Percentiles rank a stretch among this genome's conserved stretches.
These are phyloP conservation scores for Alligator sinensis DNA, from an alignment of 2,113 vertebrate genomes.

Conservation along the genomic window DNA sequence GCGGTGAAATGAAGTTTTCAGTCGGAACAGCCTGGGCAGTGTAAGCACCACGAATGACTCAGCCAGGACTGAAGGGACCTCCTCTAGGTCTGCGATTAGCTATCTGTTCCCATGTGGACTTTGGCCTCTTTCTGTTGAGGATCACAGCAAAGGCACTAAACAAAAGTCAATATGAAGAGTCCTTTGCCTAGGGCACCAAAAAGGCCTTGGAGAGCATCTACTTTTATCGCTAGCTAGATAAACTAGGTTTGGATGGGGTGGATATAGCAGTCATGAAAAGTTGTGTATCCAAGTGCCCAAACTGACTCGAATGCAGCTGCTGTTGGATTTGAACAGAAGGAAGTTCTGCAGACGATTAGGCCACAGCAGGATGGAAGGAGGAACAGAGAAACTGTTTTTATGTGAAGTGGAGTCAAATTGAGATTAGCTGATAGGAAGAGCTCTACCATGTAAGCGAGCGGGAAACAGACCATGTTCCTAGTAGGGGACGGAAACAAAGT, in stretches of 20 bases:
- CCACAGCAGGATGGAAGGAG: background rate
- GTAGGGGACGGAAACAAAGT: background rate
- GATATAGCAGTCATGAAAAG: background rate
- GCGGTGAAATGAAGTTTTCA: too few species aligned
- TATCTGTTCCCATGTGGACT: background rate
- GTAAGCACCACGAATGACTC: background rate
- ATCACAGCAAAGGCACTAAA: background rate
- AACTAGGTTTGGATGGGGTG: background rate
- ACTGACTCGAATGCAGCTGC: background rate
- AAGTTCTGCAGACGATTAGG: background rate
- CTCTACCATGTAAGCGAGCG: background rate
- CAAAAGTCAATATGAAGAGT: accelerated
- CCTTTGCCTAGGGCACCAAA: background rate
- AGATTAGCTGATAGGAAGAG: background rate
- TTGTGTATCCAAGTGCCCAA: background rate
- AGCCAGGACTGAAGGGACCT: background rate
- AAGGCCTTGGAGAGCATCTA: background rate
- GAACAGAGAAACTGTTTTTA: background rate
- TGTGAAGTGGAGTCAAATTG: background rate
- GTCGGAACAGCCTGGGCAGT: background rate
- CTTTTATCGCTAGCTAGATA: background rate
- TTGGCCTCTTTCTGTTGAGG: background rate
- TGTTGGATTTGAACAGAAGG: background rate
- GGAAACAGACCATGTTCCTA: background rate
- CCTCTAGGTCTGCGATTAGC: background rate